Percentiles rank a stretch among this genome's conserved stretches.
These are phyloP conservation scores for Arrhopalites spinosus DNA, from an alignment of 2,888 invertebrate genomes.

Conservation along the genomic window DNA sequence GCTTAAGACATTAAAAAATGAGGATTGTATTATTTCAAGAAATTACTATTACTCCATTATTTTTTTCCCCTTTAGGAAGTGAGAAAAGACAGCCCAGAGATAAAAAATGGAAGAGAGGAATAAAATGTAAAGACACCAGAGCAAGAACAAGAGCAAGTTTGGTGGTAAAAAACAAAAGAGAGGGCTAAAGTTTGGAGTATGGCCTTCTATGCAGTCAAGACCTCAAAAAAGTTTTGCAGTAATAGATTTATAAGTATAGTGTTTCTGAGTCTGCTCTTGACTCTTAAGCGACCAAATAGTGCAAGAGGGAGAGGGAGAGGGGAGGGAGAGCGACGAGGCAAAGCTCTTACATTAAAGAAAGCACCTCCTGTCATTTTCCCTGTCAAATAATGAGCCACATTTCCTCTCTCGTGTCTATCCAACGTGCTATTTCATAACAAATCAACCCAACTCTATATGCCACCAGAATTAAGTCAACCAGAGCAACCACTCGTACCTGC, in stretches of 20 bases:
- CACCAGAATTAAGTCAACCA: background rate
- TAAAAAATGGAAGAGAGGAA: background rate
- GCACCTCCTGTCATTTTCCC: conserved; percentile 44
- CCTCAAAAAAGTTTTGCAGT: conserved; percentile 2
- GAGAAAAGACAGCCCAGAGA: background rate
- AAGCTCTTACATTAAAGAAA: conserved; percentile 29
- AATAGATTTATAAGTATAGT: conserved; percentile 38
- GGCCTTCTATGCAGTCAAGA: background rate
- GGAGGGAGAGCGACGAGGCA: background rate
- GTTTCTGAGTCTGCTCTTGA: conserved; percentile 12
- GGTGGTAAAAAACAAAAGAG: background rate
- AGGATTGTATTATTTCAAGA: too few relatives aligned
- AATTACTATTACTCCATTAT: background rate
- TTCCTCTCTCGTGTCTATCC: conserved; percentile 38
- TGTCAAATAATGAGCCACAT: conserved; percentile 44
- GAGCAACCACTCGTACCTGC: too few relatives aligned
- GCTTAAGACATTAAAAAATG: conserved; percentile 1
- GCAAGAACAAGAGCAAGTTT: background rate
- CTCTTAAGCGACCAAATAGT: conserved; percentile 15
- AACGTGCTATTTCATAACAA: conserved; percentile 29
- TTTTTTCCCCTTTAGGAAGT: background rate
- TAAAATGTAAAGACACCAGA: background rate
- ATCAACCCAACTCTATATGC: conserved; percentile 20
- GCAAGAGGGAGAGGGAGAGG: background rate
- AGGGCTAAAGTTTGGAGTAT: background rate